Evolutionary conservation across 2,888 invertebrate genomes (phyloP).

Genomic region (Nomada goodeniana): DNA sequence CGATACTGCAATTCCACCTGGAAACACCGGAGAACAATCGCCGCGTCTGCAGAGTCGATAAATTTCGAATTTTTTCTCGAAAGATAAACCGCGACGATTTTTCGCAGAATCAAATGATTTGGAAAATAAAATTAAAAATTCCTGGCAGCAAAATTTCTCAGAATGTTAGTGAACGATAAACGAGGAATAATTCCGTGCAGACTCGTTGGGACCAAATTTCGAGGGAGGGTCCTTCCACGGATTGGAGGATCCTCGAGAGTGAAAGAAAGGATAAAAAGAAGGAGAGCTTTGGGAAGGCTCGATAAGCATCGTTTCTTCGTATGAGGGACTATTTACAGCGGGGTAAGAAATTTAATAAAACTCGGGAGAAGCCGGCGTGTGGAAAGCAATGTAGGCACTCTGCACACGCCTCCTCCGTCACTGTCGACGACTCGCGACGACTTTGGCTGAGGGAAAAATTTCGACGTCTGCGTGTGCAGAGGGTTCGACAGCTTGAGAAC

Average conservation of each 20-base stretch:
- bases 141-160: too few relatives aligned
- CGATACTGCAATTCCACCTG: conserved; percentile 14
- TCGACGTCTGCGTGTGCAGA: conserved; percentile 45
- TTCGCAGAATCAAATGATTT: too few relatives aligned
- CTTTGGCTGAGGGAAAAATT: conserved; percentile 24
- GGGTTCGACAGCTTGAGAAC: conserved; percentile 51
- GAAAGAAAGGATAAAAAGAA: neutral
- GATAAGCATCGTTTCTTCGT: conserved; percentile 24
- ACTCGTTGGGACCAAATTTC: neutral
- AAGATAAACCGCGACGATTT: too few relatives aligned
- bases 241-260: neutral
- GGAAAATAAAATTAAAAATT: too few relatives aligned
- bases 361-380: conserved; percentile 9
- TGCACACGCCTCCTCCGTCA: conserved; percentile 32
- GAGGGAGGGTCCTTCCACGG: neutral
- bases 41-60: too few relatives aligned
- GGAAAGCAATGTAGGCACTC: conserved; percentile 18
- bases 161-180: too few relatives aligned
- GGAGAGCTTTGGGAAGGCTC: neutral
- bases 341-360: conserved; percentile 46
- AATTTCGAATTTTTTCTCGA: too few relatives aligned
- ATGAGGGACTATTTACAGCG: conserved; percentile 34
- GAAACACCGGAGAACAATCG: too few relatives aligned
- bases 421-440: neutral
- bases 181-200: neutral